A percentile compares a stretch with the other conserved stretches of the same genome.
Conservation (phyloP, 2,113 vertebrate species). For the Machaerirhynchus nigripectus region DNA sequence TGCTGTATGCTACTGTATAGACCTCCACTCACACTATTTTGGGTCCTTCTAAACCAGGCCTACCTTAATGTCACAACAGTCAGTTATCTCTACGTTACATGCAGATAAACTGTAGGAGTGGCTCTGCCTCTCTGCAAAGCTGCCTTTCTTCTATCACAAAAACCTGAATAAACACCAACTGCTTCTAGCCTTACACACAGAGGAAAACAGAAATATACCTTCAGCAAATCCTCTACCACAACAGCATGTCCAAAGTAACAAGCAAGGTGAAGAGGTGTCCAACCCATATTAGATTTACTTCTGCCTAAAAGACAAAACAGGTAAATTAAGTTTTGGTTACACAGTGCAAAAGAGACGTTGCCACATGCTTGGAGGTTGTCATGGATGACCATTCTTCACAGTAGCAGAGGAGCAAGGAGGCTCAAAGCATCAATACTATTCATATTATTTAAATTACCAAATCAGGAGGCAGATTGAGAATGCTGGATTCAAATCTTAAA, state of each 20-base stretch:
- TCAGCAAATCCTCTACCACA: constrained; percentile 86
- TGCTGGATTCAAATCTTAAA: neutral
- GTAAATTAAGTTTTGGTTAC: neutral
- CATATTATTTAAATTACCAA: neutral
- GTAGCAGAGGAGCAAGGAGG: neutral
- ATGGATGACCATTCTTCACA: neutral
- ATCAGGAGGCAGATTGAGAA: neutral
- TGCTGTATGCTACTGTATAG: neutral
- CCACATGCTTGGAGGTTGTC: neutral
- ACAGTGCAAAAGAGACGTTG: neutral
- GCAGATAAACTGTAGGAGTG: neutral
- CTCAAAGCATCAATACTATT: neutral
- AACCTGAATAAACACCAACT: neutral
- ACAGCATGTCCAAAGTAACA: constrained; percentile 85
- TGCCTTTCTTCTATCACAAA: neutral
- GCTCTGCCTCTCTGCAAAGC: neutral
- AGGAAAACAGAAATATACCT: constrained; percentile 69
- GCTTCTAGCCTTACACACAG: neutral
- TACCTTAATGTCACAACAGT: neutral
- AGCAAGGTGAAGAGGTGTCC: constrained; percentile 90
- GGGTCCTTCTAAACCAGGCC: neutral
- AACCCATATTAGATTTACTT: constrained; percentile 80
- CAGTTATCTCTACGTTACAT: neutral
- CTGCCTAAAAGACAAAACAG: constrained; percentile 70
- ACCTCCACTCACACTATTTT: neutral